A percentile compares a stretch with the other conserved stretches of the same genome.
Conservation (phyloP, 2,888 invertebrate species). For the Quadroppia sp. region DNA sequence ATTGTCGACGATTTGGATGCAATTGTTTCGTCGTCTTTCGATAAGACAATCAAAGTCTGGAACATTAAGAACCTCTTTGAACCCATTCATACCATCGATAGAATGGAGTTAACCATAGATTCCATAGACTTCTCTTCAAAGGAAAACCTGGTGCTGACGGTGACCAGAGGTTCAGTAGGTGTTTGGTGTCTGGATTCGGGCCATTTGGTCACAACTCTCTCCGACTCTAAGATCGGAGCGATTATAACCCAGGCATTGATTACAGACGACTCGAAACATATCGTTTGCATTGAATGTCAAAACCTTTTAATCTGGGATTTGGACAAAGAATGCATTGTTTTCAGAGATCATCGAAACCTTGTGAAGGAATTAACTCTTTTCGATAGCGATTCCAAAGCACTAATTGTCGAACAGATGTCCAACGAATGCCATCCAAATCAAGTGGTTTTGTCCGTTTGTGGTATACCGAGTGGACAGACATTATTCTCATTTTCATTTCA, state of each 20-base stretch:
- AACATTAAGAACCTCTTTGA: conserved; percentile 98
- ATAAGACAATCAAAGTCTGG: conserved; percentile 97
- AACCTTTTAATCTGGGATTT: conserved; percentile 84
- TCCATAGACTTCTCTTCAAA: conserved; percentile 65
- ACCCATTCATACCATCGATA: conserved; percentile 89
- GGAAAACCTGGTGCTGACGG: conserved; percentile 78
- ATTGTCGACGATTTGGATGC: conserved; percentile 66
- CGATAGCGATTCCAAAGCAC: conserved; percentile 50
- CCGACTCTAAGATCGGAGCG: conserved; percentile 85
- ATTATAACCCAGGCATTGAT: conserved; percentile 89
- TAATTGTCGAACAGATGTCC: not conserved
- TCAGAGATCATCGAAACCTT: conserved; percentile 75
- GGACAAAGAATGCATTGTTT: conserved; percentile 64
- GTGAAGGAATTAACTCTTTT: conserved; percentile 70
- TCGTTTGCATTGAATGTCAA: conserved; percentile 86
- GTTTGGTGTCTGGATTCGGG: conserved; percentile 89
- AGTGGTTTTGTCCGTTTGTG: conserved; percentile 47
- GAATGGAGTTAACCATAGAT: conserved; percentile 92
- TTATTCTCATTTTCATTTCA: conserved; percentile 73
- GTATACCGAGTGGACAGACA: conserved; percentile 64
- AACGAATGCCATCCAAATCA: conserved; percentile 12
- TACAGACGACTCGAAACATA: conserved; percentile 74
- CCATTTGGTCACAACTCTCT: conserved; percentile 74
- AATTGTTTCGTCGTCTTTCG: conserved; percentile 91
- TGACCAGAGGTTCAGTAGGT: conserved; percentile 89